Conservation (phyloP, 2,113 vertebrate species). For the Triplophysa rosa region DNA sequence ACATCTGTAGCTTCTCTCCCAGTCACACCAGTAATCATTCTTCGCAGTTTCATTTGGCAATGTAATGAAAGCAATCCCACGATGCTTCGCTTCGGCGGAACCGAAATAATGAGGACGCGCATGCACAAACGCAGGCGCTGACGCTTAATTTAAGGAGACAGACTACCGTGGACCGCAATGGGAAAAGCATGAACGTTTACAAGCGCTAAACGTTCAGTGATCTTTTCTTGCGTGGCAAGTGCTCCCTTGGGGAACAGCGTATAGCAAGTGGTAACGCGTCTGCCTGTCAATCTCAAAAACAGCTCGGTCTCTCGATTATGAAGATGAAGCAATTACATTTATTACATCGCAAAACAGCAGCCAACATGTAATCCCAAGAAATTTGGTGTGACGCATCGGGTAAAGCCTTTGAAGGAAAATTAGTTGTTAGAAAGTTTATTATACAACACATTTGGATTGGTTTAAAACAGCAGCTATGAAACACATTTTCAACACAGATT, state of each 20-base stretch:
- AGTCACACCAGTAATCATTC: slow-evolving; percentile 75
- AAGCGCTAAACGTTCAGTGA: slow-evolving; percentile 5
- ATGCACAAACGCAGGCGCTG: slow-evolving; percentile 38
- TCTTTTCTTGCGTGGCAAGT: slow-evolving; percentile 5
- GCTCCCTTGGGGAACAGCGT: not conserved
- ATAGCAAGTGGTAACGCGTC: not conserved
- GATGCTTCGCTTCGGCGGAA: slow-evolving; percentile 69
- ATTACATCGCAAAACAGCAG: not conserved
- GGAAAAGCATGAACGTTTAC: slow-evolving; percentile 46
- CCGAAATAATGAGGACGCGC: slow-evolving; percentile 72
- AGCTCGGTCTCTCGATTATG: slow-evolving; percentile 23
- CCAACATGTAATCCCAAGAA: not conserved
- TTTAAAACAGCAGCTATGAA: slow-evolving; percentile 41
- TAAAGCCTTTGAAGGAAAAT: not conserved
- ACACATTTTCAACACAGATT: slow-evolving; percentile 7
- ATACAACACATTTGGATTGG: slow-evolving; percentile 25
- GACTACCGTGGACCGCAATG: slow-evolving; percentile 58
- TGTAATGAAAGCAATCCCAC: slow-evolving; percentile 78
- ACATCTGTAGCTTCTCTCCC: slow-evolving; percentile 64
- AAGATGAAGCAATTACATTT: slow-evolving; percentile 16
- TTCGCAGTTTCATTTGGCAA: slow-evolving; percentile 74
- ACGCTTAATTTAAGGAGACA: slow-evolving; percentile 65
- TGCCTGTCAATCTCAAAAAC: slow-evolving; percentile 14
- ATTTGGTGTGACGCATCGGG: not conserved
- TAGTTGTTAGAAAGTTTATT: slow-evolving; percentile 29